Evolutionary conservation across 1,140 invertebrate species (phyloP).

Genomic region (Littorina saxatilis): DNA sequence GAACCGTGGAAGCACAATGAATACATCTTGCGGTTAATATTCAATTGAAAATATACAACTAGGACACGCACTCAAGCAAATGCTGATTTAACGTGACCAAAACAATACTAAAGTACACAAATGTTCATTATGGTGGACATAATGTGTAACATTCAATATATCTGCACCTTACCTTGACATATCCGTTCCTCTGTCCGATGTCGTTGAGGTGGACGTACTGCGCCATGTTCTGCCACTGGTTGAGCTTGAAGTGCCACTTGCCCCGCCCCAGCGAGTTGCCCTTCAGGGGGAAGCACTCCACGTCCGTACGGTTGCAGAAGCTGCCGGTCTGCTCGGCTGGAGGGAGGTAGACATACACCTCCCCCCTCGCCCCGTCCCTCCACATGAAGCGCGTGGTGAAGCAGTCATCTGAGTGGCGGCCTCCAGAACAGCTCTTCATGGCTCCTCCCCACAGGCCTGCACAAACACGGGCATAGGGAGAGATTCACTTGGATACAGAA

Average conservation of each 20-base stretch:
- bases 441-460: constrained; percentile 34
- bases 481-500: too few relatives aligned
- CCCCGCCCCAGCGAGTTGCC: constrained; percentile 43
- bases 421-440: constrained; percentile 33
- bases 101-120: too few relatives aligned
- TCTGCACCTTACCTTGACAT: constrained; percentile 1
- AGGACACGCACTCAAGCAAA: too few relatives aligned
- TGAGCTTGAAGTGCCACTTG: constrained; percentile 30
- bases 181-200: constrained; percentile 34
- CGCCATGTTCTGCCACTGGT: constrained; percentile 39
- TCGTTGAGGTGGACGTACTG: constrained; percentile 40
- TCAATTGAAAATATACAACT: too few relatives aligned
- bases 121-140: neutral
- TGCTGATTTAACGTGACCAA: too few relatives aligned
- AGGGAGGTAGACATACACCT: constrained; percentile 39
- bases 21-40: neutral
- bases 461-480: neutral
- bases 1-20: neutral
- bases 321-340: neutral
- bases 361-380: constrained; percentile 32
- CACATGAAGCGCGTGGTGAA: constrained; percentile 47
- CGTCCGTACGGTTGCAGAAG: constrained; percentile 32
- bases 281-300: constrained; percentile 24
- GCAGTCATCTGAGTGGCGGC: constrained; percentile 38
- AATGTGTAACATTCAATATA: neutral